A percentile compares a stretch with the other conserved stretches of the same genome.
Conservation (phyloP, 2,888 invertebrate genomes). For the Amphipoea lucens region DNA sequence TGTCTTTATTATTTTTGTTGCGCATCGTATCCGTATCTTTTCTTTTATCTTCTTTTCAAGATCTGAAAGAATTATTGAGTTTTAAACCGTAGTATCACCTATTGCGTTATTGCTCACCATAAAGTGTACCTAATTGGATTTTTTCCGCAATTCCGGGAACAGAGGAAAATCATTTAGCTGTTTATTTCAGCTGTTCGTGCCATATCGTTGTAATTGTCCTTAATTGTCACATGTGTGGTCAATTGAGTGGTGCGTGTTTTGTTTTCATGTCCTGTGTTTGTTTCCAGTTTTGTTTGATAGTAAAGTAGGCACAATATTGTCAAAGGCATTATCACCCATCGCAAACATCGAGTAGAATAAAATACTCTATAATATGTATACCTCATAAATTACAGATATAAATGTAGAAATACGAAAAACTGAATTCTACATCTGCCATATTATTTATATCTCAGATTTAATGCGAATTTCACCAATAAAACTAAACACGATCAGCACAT, state of each 20-base stretch:
- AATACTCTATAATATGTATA: too few species aligned
- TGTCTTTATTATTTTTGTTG: constrained; percentile 7
- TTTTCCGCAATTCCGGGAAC: constrained; percentile 23
- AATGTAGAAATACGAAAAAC: too few species aligned
- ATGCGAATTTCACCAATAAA: neutral
- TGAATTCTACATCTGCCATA: neutral
- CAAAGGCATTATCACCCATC: neutral
- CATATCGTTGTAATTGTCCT: constrained; percentile 41
- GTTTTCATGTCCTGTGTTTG: neutral
- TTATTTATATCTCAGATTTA: neutral
- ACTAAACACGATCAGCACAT: too few species aligned
- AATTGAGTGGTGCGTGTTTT: constrained; percentile 11
- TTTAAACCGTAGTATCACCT: neutral
- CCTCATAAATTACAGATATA: too few species aligned
- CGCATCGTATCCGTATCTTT: neutral
- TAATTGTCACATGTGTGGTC: constrained; percentile 32
- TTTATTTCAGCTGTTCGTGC: constrained; percentile 6
- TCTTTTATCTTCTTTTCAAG: neutral
- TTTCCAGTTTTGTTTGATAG: neutral
- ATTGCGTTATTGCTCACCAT: neutral
- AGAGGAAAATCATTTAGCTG: constrained; percentile 10
- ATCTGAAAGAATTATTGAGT: neutral
- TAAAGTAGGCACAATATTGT: too few species aligned
- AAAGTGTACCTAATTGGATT: neutral
- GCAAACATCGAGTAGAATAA: neutral